Conservation (phyloP, 2,888 invertebrate genomes). For the Malachius bipustulatus region DNA sequence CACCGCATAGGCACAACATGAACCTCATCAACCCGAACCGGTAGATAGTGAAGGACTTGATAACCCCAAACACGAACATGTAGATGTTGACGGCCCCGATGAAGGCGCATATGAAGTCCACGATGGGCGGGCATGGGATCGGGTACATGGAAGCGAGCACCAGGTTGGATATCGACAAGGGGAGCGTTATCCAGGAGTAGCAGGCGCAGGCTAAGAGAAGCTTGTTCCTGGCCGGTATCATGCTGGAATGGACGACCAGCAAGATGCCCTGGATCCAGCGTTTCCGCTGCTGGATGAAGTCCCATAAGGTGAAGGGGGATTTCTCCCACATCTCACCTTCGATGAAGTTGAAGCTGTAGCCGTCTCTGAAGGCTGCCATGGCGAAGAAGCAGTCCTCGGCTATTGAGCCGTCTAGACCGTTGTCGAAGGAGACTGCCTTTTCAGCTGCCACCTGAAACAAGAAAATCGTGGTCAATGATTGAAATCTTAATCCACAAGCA, state of each 20-base stretch:
- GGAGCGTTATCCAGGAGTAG: slow-evolving; percentile 94
- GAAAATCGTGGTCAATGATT: too few relatives aligned
- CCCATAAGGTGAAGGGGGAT: slow-evolving; percentile 88
- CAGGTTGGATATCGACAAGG: slow-evolving; percentile 82
- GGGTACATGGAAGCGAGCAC: slow-evolving; percentile 71
- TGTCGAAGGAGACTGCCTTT: slow-evolving; percentile 85
- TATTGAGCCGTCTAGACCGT: slow-evolving; percentile 93
- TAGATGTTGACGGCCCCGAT: slow-evolving; percentile 90
- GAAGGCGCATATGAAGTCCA: slow-evolving; percentile 82
- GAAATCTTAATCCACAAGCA: too few relatives aligned
- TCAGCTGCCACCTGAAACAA: slow-evolving; percentile 73
- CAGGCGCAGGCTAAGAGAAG: slow-evolving; percentile 75
- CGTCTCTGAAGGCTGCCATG: slow-evolving; percentile 85
- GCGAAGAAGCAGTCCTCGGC: slow-evolving; percentile 97
- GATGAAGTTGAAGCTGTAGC: slow-evolving; percentile 87
- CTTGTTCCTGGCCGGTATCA: slow-evolving; percentile 69
- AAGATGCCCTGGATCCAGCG: slow-evolving; percentile 91
- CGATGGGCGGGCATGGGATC: slow-evolving; percentile 68
- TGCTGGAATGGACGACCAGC: slow-evolving; percentile 75
- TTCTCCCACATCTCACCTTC: slow-evolving; percentile 99
- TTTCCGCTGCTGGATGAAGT: slow-evolving; percentile 92
- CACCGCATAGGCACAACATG: slow-evolving; percentile 69
- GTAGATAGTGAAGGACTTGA: slow-evolving; percentile 86
- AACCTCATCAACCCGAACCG: slow-evolving; percentile 73
- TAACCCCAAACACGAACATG: slow-evolving; percentile 96